Evolutionary conservation across 2,888 invertebrate genomes (phyloP), one percentile per base, ranked within the genome.

Genomic region (Emmelina monodactyla): DNA sequence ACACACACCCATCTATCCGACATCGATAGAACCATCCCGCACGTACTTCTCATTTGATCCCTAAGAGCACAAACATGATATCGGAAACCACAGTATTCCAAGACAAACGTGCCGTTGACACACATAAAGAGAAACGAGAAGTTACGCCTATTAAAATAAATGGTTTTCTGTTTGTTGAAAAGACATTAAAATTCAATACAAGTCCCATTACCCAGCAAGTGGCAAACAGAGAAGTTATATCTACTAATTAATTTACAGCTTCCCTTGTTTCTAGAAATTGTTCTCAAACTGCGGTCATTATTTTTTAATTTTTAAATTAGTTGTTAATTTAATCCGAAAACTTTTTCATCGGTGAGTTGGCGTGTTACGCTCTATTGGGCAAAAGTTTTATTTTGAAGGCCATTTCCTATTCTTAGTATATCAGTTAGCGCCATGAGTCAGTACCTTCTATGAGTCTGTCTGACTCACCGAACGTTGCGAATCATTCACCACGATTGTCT

Each of bases 341-440:
- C n/a, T n/a, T n/a, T n/a, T n/a, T n/a, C n/a, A n/a, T n/a, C n/a
- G n/a, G n/a, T n/a, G n/a, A n/a, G n/a, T n/a, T n/a, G n/a, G n/a
- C n/a, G n/a, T n/a, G n/a, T n/a, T n/a, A n/a, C n/a, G n/a, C n/a
- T n/a, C n/a, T n/a, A n/a, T n/a, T n/a, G n/a, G n/a, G n/a, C 49
- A 47, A n/a, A n/a, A n/a, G n/a, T n/a, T n/a, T n/a, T n/a, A 58
- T 53, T 67, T 60, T 67, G 73, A 75, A 76, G 72, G 75, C 57
- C 66, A 66, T 49, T 55, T 51, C 58, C 62, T 69, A 65, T 75
- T 76, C 73, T 62, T 47, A 67, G 73, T 73, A 72, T 61, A 67
- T 69, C 63, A 63, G 56, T 70, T 66, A 67, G 59, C 63, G 56
- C 58, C 46, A 49, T 75, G 72, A 75, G 55, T 75, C 71, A 75